These are phyloP conservation scores for Eublepharis macularius DNA, from an alignment of 2,113 vertebrate species.

Conservation along the genomic window DNA sequence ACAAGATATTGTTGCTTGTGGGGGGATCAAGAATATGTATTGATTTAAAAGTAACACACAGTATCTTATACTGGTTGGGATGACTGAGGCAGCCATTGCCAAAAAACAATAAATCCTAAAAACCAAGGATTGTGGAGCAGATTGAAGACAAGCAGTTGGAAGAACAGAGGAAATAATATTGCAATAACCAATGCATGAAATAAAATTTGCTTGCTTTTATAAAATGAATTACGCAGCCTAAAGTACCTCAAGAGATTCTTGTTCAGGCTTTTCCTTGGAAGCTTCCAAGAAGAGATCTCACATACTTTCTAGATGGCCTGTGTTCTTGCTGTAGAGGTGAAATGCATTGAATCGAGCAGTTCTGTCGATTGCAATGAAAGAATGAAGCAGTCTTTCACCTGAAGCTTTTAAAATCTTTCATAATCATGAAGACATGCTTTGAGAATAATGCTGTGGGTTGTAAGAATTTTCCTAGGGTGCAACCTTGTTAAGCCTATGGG, in stretches of 20 bases:
- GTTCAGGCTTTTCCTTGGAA: background rate
- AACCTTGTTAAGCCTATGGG: no score
- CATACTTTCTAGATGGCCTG: background rate
- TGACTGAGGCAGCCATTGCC: no score
- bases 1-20: no score
- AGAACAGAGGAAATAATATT: background rate
- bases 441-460: no score
- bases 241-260: background rate
- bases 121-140: no score
- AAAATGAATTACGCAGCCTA: background rate
- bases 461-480: background rate
- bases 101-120: no score
- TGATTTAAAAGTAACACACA: background rate
- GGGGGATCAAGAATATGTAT: background rate
- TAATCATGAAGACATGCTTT: background rate
- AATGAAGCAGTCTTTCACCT: background rate
- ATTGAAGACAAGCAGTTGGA: background rate
- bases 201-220: no score
- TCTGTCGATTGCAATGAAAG: background rate
- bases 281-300: background rate
- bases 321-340: background rate
- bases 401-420: background rate
- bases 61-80: background rate
- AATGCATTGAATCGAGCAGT: background rate
- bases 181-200: background rate